Conservation (phyloP, 2,113 vertebrate genomes). For the Theristicus caerulescens region DNA sequence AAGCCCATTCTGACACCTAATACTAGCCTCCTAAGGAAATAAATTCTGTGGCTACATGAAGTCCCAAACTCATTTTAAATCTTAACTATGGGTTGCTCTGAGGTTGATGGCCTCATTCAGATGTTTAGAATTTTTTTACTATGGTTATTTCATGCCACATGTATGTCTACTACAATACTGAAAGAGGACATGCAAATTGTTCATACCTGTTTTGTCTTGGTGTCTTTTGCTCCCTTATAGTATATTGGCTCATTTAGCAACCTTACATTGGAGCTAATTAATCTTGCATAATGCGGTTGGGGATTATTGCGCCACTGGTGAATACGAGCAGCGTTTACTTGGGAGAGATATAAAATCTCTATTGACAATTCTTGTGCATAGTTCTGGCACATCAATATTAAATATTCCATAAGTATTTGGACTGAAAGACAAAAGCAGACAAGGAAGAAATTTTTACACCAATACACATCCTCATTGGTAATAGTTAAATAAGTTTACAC, state of each 20-base stretch:
- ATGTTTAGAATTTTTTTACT: background rate
- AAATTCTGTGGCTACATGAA: background rate
- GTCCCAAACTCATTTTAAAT: background rate
- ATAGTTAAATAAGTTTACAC: background rate
- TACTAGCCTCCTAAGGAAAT: background rate
- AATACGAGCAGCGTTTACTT: background rate
- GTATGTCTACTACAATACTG: background rate
- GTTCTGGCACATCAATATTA: slow-evolving; percentile 35
- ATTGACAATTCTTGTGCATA: background rate
- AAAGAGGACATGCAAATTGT: background rate
- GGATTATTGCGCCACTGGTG: slow-evolving; percentile 28
- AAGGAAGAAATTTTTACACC: background rate
- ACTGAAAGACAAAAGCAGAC: slow-evolving; percentile 60
- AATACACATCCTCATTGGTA: background rate
- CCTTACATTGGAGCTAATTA: slow-evolving; percentile 65
- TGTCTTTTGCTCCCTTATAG: slow-evolving; percentile 40
- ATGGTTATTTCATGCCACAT: background rate
- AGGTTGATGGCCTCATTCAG: background rate
- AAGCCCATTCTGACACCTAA: background rate
- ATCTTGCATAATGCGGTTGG: slow-evolving; percentile 57
- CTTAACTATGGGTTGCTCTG: background rate
- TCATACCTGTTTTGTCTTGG: slow-evolving; percentile 42
- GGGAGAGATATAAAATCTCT: background rate
- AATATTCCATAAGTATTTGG: slow-evolving; percentile 59
- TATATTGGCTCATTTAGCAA: slow-evolving; percentile 67